phyloP scores from a whole-genome alignment of 2,888 invertebrate genomes.

The Sepioteuthis lessoniana region DNA sequence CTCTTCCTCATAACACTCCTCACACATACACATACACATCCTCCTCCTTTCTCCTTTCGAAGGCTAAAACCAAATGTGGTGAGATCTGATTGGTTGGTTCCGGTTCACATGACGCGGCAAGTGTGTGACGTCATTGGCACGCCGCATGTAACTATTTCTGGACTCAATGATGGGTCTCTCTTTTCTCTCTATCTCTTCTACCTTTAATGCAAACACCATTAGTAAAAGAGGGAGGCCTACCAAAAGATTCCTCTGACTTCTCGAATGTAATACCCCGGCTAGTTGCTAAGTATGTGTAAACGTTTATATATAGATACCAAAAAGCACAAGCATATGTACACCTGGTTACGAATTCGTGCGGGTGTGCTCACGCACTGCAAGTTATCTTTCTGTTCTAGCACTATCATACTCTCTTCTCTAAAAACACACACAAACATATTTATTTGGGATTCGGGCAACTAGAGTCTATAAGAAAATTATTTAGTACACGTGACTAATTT shows the following conservation, averaged over 20 bases:
- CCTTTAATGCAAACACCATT: background rate
- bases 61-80: constrained; percentile 60
- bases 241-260: background rate
- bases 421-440: no score
- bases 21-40: background rate
- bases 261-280: constrained; percentile 14
- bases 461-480: no score
- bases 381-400: no score
- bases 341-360: background rate
- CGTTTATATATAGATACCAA: background rate
- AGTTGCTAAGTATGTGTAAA: constrained; percentile 5
- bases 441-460: no score
- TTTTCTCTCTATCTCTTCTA: background rate
- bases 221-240: background rate
- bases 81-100: constrained; percentile 59
- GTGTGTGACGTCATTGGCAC: constrained; percentile 57
- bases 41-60: constrained; percentile 49
- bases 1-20: constrained; percentile 36
- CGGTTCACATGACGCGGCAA: constrained; percentile 51
- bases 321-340: background rate
- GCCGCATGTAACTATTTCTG: constrained; percentile 50
- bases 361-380: background rate
- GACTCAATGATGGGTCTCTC: background rate
- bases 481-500: no score
- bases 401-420: no score